A percentile compares a stretch with the other conserved stretches of the same genome.
Evolutionary conservation across 2,888 invertebrate species (phyloP).

Genomic region (Drosophila emarginata): DNA sequence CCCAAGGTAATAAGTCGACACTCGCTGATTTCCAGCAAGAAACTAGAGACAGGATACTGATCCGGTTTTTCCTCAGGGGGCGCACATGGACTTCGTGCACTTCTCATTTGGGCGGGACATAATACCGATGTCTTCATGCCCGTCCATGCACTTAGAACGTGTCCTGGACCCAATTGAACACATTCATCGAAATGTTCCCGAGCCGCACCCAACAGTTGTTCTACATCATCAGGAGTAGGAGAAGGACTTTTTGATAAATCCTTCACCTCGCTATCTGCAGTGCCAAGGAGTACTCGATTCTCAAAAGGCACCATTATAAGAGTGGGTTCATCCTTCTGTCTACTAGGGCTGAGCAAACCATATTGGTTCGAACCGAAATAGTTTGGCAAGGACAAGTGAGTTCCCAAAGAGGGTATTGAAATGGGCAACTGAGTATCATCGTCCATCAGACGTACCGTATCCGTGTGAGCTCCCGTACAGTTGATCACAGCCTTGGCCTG

Average conservation of each 20-base stretch:
- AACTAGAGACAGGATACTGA: conserved; percentile 91
- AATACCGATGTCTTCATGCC: conserved; percentile 97
- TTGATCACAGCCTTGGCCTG: conserved; percentile 97
- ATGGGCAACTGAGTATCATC: conserved; percentile 93
- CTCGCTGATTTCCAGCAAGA: conserved; percentile 96
- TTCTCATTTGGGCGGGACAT: conserved; percentile 97
- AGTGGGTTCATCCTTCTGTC: conserved; percentile 94
- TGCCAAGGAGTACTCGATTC: conserved; percentile 95
- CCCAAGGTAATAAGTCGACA: conserved; percentile 97
- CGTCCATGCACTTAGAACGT: conserved; percentile 98
- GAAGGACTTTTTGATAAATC: conserved; percentile 92
- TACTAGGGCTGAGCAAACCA: conserved; percentile 97
- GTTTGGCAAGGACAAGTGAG: conserved; percentile 87
- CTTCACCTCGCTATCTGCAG: conserved; percentile 95
- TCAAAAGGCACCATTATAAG: conserved; percentile 99
- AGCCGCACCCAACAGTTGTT: conserved; percentile 97
- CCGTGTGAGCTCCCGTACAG: conserved; percentile 98
- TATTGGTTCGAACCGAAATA: conserved; percentile 98
- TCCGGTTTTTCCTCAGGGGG: not conserved
- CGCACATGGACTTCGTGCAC: conserved; percentile 85
- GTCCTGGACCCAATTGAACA: conserved; percentile 96
- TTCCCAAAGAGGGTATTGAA: conserved; percentile 83
- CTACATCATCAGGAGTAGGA: conserved; percentile 97
- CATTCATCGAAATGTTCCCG: conserved; percentile 96
- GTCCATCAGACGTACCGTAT: conserved; percentile 95